Conservation (phyloP, 2,888 invertebrate genomes). For the Catocala sponsa region DNA sequence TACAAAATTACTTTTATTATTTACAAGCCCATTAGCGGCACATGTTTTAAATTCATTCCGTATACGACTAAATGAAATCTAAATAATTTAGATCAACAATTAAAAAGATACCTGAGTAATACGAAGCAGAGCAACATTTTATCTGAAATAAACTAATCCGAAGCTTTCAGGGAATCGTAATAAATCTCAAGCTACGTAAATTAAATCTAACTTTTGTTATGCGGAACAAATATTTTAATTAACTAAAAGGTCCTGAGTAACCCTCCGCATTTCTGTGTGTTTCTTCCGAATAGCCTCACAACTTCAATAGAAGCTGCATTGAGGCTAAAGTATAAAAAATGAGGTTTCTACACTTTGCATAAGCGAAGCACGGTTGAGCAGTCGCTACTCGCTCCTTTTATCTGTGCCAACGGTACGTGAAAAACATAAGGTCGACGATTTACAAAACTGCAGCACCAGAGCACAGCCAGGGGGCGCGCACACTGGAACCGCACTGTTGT, state of each 20-base stretch:
- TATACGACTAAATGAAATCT: slow-evolving; percentile 31
- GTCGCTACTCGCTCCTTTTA: slow-evolving; percentile 50
- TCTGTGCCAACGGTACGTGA: slow-evolving; percentile 58
- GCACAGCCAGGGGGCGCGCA: slow-evolving; percentile 49
- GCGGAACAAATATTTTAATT: slow-evolving; percentile 43
- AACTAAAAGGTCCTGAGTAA: slow-evolving; percentile 29
- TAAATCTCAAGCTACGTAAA: slow-evolving; percentile 41
- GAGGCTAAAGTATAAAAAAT: slow-evolving; percentile 22
- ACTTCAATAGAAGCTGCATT: slow-evolving; percentile 26
- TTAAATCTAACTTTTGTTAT: slow-evolving; percentile 39
- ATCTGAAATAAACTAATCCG: slow-evolving; percentile 35
- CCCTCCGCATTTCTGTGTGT: slow-evolving; percentile 6
- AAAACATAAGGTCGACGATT: slow-evolving; percentile 55
- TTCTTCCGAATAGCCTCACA: slow-evolving; percentile 9
- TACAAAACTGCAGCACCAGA: slow-evolving; percentile 63
- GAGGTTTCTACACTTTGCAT: slow-evolving; percentile 43
- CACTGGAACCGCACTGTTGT: slow-evolving; percentile 48
- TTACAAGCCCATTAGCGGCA: slow-evolving; percentile 1
- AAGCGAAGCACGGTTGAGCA: slow-evolving; percentile 50
- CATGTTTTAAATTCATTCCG: slow-evolving; percentile 33
- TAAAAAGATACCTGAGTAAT: slow-evolving; percentile 41
- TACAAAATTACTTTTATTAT: slow-evolving; percentile 9
- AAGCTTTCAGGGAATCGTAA: slow-evolving; percentile 23
- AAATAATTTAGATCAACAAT: slow-evolving; percentile 30
- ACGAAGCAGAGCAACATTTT: slow-evolving; percentile 13